Percentiles rank a stretch among this genome's conserved stretches.
phyloP scores from a whole-genome alignment of 1,140 invertebrate species.

The Scaptomyza montana region DNA sequence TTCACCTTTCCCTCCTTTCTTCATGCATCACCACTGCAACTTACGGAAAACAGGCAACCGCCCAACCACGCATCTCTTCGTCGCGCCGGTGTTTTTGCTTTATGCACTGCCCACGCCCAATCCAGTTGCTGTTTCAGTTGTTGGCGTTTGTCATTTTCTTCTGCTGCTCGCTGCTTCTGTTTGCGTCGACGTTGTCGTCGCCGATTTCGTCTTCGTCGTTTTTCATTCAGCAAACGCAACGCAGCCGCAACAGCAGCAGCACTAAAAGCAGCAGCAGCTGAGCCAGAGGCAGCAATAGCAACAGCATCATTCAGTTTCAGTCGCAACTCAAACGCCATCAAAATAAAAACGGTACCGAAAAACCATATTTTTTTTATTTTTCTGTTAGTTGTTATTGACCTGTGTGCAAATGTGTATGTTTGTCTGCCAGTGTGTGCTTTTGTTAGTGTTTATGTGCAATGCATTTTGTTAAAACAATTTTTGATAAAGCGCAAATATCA shows the following conservation, averaged over 20 bases:
- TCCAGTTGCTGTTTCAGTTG: conserved; percentile 24
- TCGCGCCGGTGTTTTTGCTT: background rate
- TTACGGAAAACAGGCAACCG: too few species aligned
- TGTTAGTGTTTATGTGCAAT: conserved; percentile 10
- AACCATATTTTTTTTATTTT: conserved; percentile 34
- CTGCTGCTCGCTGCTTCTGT: conserved; percentile 33
- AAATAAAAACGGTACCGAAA: conserved; percentile 78
- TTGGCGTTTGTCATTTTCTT: conserved; percentile 37
- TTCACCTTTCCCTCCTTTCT: too few species aligned
- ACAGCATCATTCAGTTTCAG: conserved; percentile 76
- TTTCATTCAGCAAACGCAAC: conserved; percentile 40
- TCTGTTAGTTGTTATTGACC: conserved; percentile 5
- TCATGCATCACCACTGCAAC: background rate
- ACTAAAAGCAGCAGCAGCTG: conserved; percentile 17
- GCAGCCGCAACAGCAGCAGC: conserved; percentile 19
- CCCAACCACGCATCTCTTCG: background rate
- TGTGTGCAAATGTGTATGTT: background rate
- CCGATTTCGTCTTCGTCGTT: conserved; percentile 8
- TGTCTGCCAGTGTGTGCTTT: background rate
- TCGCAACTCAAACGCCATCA: conserved; percentile 82
- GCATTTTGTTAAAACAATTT: conserved; percentile 68
- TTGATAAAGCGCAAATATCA: conserved; percentile 31
- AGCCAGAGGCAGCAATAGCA: conserved; percentile 50
- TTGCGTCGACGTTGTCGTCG: conserved; percentile 4
- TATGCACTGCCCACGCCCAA: conserved; percentile 26